Percentiles rank a stretch among this genome's conserved stretches.
Evolutionary conservation across 2,113 vertebrate species (phyloP).

Genomic region (Corythornis vintsioides): DNA sequence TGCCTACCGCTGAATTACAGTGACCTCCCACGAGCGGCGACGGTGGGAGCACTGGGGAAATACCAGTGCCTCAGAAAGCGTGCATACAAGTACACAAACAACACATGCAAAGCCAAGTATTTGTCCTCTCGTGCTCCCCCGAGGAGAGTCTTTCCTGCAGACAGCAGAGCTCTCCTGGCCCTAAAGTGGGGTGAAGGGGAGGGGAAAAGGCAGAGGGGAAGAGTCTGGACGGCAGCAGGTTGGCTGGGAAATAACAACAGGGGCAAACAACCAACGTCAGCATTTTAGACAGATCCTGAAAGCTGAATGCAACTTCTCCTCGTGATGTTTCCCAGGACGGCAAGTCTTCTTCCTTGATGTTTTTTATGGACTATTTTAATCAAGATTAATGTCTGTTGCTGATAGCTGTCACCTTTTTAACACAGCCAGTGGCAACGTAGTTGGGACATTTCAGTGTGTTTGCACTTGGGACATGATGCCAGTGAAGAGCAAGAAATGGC

Average conservation of each 20-base stretch:
- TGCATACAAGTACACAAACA: neutral
- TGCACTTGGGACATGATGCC: neutral
- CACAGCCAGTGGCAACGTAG: no score
- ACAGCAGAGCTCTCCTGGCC: neutral
- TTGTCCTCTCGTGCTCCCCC: neutral
- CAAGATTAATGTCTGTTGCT: neutral
- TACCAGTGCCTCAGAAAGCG: constrained; percentile 15
- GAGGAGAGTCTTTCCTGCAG: neutral
- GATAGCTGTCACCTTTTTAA: rapidly evolving
- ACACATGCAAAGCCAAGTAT: neutral
- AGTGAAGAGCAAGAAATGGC: neutral
- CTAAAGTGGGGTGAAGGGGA: neutral
- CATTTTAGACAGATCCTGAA: neutral
- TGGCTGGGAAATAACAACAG: neutral
- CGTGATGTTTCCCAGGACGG: neutral
- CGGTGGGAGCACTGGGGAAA: constrained; percentile 24
- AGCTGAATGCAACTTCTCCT: neutral
- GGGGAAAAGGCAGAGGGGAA: rapidly evolving
- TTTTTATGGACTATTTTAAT: neutral
- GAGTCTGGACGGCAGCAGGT: neutral
- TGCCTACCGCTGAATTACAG: constrained; percentile 48
- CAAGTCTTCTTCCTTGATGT: neutral
- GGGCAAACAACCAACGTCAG: neutral
- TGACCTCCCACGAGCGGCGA: neutral
- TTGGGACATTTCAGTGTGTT: neutral